These are phyloP conservation scores for Hassar affinis DNA, from an alignment of 2,113 vertebrate genomes.

Conservation along the genomic window DNA sequence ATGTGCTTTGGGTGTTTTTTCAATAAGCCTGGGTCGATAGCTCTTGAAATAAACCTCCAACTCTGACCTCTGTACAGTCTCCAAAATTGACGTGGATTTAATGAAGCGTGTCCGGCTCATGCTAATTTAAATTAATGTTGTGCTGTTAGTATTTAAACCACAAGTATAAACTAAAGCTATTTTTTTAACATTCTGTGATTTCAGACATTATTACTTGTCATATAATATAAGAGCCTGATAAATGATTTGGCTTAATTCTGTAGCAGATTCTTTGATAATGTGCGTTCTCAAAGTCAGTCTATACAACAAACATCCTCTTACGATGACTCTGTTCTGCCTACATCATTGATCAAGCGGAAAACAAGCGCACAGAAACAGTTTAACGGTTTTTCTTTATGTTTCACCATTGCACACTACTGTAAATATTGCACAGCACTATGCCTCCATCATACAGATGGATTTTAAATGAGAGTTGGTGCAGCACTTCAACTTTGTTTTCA, in stretches of 20 bases:
- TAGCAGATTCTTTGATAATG: not conserved
- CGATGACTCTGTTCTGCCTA: no score
- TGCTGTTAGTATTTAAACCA: not conserved
- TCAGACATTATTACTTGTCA: no score
- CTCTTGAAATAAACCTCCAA: not conserved
- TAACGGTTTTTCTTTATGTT: not conserved
- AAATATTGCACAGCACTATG: not conserved
- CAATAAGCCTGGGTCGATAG: constrained; percentile 28
- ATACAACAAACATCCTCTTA: no score
- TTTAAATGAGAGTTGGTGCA: no score
- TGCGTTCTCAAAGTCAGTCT: no score
- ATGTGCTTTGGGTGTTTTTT: not conserved
- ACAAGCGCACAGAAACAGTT: no score
- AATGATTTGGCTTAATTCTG: not conserved
- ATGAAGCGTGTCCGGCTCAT: not conserved
- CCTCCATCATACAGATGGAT: not conserved
- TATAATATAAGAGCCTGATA: no score
- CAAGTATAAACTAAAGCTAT: no score
- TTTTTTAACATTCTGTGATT: no score
- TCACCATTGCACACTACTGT: not conserved
- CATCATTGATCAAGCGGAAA: no score
- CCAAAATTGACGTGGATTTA: not conserved
- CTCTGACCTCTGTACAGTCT: not conserved
- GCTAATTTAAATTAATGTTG: not conserved
- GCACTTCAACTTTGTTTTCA: not conserved